These are phyloP conservation scores for Coturnix japonica DNA, from an alignment of 2,113 vertebrate species.

Conservation along the genomic window DNA sequence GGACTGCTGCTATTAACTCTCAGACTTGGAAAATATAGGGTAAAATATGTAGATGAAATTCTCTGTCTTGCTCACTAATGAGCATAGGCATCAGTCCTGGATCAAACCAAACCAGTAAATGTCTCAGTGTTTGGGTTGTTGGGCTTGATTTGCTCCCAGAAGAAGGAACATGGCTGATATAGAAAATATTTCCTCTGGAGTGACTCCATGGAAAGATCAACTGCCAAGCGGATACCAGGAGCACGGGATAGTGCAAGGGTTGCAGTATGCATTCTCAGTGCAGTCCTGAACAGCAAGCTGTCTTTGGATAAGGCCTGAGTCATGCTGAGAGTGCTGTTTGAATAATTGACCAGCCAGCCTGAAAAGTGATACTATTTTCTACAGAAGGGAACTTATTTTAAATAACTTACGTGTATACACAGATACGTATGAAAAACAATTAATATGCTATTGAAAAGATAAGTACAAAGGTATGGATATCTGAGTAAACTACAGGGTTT, in stretches of 20 bases:
- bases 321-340: not conserved
- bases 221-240: not conserved
- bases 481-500: not conserved
- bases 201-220: constrained; percentile 5
- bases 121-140: not conserved
- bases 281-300: not conserved
- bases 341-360: not conserved
- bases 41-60: not conserved
- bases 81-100: not conserved
- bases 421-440: not conserved
- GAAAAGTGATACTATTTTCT: not conserved
- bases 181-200: constrained; percentile 53
- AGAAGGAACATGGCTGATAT: constrained; percentile 11
- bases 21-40: not conserved
- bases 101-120: not conserved
- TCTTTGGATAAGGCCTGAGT: not conserved
- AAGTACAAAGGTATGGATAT: not conserved
- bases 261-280: not conserved
- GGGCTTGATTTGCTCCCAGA: constrained; percentile 17
- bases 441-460: not conserved
- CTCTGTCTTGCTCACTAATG: not conserved
- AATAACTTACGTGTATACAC: not conserved
- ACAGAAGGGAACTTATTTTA: not conserved
- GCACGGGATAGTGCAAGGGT: not conserved
- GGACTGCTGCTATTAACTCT: not conserved